Percentiles rank a stretch among this genome's conserved stretches.
phyloP scores from a whole-genome alignment of 2,888 invertebrate genomes.

The Nemurella pictetii region DNA sequence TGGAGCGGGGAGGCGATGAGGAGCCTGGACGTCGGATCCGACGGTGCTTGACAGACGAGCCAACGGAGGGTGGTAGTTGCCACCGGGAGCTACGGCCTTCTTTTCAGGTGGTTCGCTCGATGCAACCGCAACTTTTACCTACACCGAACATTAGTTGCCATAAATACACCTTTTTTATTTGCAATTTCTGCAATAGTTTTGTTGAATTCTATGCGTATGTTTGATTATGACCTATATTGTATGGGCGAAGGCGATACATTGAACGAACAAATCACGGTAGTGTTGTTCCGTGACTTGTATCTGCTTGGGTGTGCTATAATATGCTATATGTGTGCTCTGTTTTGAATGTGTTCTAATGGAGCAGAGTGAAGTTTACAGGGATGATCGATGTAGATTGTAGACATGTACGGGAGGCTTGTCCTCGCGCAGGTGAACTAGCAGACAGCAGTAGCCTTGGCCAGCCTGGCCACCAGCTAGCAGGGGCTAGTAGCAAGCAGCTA shows the following conservation, averaged over 20 bases:
- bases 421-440: neutral
- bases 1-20: slow-evolving; percentile 15
- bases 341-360: neutral
- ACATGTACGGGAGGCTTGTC: neutral
- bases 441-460: no score
- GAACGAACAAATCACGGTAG: neutral
- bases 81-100: neutral
- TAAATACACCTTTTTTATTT: neutral
- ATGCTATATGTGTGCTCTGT: neutral
- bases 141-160: neutral
- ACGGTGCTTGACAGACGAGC: slow-evolving; percentile 23
- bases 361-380: neutral
- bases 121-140: slow-evolving; percentile 11
- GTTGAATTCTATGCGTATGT: neutral
- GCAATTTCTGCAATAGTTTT: neutral
- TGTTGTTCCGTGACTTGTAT: neutral
- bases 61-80: slow-evolving; percentile 2
- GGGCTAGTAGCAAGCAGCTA: neutral
- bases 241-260: neutral
- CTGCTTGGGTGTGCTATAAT: no score
- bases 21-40: slow-evolving; percentile 13
- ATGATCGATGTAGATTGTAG: neutral
- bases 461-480: no score
- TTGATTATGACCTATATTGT: neutral
- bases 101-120: neutral